Percentiles rank a stretch among this genome's conserved stretches.
phyloP scores from a whole-genome alignment of 1,140 invertebrate species.

The Dinoponera quadriceps region DNA sequence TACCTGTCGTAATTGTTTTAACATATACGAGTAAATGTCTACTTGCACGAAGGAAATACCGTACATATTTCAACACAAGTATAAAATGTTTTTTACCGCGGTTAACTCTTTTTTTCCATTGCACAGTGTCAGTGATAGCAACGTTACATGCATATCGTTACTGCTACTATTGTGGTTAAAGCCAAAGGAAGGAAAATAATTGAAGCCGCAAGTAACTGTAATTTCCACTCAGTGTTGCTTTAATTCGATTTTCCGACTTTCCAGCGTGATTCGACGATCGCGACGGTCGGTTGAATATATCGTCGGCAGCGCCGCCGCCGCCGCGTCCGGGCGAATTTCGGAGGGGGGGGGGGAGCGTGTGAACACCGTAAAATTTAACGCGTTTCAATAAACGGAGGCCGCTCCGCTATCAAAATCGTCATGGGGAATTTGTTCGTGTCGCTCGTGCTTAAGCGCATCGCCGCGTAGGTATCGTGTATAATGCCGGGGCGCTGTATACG shows the following conservation, averaged over 20 bases:
- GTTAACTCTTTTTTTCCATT: no score
- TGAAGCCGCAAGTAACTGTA: no score
- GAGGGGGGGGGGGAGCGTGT: not conserved
- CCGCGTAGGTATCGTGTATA: slow-evolving; percentile 70
- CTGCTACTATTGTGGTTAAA: no score
- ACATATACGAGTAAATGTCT: no score
- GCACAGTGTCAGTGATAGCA: no score
- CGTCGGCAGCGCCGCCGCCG: not conserved
- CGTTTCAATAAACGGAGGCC: slow-evolving; percentile 44
- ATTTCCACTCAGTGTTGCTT: not conserved
- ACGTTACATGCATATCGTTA: no score
- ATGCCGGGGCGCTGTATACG: slow-evolving; percentile 64
- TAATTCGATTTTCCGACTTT: not conserved
- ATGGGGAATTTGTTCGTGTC: slow-evolving; percentile 67
- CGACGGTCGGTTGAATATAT: slow-evolving; percentile 5
- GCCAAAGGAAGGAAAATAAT: no score
- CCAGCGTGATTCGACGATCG: not conserved
- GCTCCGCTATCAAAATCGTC: slow-evolving; percentile 60
- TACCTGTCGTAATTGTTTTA: no score
- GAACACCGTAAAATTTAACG: slow-evolving; percentile 26
- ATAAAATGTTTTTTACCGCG: no score
- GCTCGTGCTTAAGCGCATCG: slow-evolving; percentile 64
- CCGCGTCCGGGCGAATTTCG: not conserved
- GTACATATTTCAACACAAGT: no score
- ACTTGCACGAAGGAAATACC: no score